Evolutionary conservation across 2,888 invertebrate species (phyloP).

Genomic region (Chrysolina haemoptera): DNA sequence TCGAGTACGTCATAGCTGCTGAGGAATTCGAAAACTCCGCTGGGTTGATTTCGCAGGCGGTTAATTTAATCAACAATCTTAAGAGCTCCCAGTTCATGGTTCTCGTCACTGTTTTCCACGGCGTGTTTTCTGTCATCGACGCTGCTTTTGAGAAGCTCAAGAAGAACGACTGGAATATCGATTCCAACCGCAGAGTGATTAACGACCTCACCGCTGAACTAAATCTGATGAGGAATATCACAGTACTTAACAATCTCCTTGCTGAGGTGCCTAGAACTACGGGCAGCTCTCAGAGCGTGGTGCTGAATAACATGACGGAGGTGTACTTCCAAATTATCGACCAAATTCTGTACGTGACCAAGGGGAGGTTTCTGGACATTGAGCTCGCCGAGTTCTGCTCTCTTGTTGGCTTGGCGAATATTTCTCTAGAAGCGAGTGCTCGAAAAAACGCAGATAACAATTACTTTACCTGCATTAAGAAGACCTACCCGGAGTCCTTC

Average conservation of each 20-base stretch:
- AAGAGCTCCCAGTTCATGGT: conserved; percentile 36
- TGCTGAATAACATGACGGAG: conserved; percentile 23
- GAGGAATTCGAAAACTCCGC: conserved; percentile 33
- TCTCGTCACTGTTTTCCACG: conserved; percentile 26
- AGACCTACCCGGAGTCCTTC: conserved; percentile 33
- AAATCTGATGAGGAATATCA: conserved; percentile 18
- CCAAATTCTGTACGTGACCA: conserved; percentile 30
- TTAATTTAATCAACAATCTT: conserved; percentile 33
- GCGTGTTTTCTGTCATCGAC: conserved; percentile 23
- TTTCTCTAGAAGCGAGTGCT: not conserved
- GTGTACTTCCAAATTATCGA: conserved; percentile 31
- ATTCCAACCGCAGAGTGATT: conserved; percentile 8
- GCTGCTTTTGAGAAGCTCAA: conserved; percentile 19
- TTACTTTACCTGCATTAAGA: conserved; percentile 24
- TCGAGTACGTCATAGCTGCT: conserved; percentile 30
- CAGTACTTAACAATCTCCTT: conserved; percentile 23
- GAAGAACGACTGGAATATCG: not conserved
- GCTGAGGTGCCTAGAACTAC: not conserved
- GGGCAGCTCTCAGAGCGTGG: not conserved
- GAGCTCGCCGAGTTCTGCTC: conserved; percentile 35
- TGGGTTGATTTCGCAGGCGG: conserved; percentile 12
- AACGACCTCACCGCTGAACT: conserved; percentile 14
- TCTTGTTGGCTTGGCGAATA: conserved; percentile 17
- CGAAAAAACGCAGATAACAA: conserved; percentile 22
- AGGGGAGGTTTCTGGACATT: conserved; percentile 35